A percentile compares a stretch with the other conserved stretches of the same genome.
phyloP scores from a whole-genome alignment of 37 sponge, comb jelly and placozoan genomes.

The Tethya wilhelma region DNA sequence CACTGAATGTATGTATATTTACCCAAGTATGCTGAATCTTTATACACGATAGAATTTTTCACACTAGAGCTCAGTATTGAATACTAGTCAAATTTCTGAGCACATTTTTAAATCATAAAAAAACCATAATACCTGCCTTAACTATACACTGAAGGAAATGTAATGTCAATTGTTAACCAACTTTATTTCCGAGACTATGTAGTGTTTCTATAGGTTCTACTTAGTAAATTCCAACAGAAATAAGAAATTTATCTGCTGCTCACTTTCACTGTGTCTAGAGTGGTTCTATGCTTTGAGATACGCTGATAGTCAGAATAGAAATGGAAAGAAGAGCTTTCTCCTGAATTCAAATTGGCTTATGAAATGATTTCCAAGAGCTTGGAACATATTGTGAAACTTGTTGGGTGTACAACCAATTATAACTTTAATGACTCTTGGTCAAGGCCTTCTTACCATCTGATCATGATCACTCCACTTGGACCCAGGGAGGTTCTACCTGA shows the following conservation, averaged over 20 bases:
- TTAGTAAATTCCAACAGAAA: slow-evolving; percentile 48
- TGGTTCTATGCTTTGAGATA: slow-evolving; percentile 39
- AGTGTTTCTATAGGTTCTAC: too few relatives aligned
- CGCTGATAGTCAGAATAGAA: slow-evolving; percentile 39
- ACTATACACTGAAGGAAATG: too few relatives aligned
- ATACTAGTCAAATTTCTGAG: too few relatives aligned
- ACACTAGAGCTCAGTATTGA: too few relatives aligned
- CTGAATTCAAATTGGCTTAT: slow-evolving; percentile 78
- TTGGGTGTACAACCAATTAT: neutral
- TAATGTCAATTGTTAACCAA: too few relatives aligned
- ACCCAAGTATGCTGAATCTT: too few relatives aligned
- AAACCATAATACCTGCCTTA: too few relatives aligned
- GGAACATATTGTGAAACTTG: neutral
- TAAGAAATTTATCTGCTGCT: too few relatives aligned
- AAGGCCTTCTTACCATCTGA: slow-evolving; percentile 61
- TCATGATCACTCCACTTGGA: slow-evolving; percentile 69
- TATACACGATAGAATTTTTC: too few relatives aligned
- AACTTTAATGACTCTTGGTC: neutral
- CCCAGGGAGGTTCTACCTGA: slow-evolving; percentile 59
- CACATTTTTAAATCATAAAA: too few relatives aligned
- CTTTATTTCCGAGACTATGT: too few relatives aligned
- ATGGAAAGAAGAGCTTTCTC: slow-evolving; percentile 60
- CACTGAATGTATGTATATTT: too few relatives aligned
- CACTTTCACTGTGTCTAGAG: slow-evolving; percentile 39
- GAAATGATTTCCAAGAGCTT: slow-evolving; percentile 57